Evolutionary conservation across 2,888 invertebrate species (phyloP).

Genomic region (Clunio marinus): DNA sequence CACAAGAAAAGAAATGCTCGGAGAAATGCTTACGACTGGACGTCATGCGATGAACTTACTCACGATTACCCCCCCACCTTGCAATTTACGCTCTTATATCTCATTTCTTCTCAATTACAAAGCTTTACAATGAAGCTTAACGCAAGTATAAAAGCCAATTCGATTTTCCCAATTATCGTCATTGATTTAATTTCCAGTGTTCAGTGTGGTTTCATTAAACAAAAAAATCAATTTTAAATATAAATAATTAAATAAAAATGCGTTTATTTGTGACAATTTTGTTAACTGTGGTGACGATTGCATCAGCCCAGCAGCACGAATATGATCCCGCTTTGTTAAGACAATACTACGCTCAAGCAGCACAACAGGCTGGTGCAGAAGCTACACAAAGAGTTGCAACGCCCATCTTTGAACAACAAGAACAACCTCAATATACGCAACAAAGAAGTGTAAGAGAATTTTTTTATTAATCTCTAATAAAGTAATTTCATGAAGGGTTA

Average conservation of each 20-base stretch:
- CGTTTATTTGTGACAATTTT: slow-evolving; percentile 35
- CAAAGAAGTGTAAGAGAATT: slow-evolving; percentile 47
- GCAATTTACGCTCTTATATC: slow-evolving; percentile 13
- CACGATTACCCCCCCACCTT: slow-evolving; percentile 14
- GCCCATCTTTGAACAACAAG: slow-evolving; percentile 52
- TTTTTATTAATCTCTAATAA: background rate
- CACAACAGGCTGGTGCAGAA: slow-evolving; percentile 50
- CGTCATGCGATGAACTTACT: background rate
- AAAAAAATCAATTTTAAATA: too few relatives aligned
- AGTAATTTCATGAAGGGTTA: slow-evolving; percentile 24
- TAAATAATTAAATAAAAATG: slow-evolving; percentile 9
- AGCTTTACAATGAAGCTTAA: slow-evolving; percentile 10
- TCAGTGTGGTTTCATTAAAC: slow-evolving; percentile 5
- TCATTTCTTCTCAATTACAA: slow-evolving; percentile 26
- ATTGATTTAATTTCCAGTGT: slow-evolving; percentile 3
- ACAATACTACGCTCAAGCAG: slow-evolving; percentile 50
- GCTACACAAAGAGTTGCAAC: slow-evolving; percentile 51
- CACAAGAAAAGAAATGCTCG: background rate
- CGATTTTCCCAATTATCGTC: slow-evolving; percentile 37
- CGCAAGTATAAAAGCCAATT: slow-evolving; percentile 35
- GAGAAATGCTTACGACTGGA: background rate
- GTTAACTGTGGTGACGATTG: slow-evolving; percentile 12
- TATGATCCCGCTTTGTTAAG: slow-evolving; percentile 51
- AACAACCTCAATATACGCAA: slow-evolving; percentile 53
- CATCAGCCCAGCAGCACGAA: slow-evolving; percentile 43